Evolutionary conservation across 2,888 invertebrate species (phyloP).

Genomic region (Crocallis elinguaria): DNA sequence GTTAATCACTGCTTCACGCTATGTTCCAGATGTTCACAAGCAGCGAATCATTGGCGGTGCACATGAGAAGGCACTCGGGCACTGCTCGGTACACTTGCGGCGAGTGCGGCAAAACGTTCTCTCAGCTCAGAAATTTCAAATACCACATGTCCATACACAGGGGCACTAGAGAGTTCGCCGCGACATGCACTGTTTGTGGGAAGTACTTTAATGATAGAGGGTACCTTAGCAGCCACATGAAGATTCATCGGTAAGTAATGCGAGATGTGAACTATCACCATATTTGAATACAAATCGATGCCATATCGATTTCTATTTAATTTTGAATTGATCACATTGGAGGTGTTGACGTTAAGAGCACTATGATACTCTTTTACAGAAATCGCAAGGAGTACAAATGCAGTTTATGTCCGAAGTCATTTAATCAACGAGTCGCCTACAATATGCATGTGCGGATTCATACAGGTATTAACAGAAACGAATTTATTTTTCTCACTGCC

Average conservation of each 20-base stretch:
- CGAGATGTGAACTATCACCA: not conserved
- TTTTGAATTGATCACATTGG: no score
- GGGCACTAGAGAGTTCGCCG: slow-evolving; percentile 92
- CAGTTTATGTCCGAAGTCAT: slow-evolving; percentile 91
- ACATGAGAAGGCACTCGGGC: slow-evolving; percentile 54
- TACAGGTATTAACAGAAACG: slow-evolving; percentile 79
- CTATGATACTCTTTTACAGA: slow-evolving; percentile 58
- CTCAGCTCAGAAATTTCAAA: slow-evolving; percentile 93
- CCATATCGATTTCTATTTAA: not conserved
- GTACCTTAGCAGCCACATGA: slow-evolving; percentile 93
- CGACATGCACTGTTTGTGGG: slow-evolving; percentile 87
- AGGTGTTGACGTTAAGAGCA: no score
- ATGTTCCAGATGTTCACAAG: slow-evolving; percentile 56
- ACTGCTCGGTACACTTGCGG: slow-evolving; percentile 86
- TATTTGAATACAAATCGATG: not conserved
- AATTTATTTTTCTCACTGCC: not conserved
- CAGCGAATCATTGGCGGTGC: slow-evolving; percentile 48
- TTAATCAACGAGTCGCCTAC: slow-evolving; percentile 94
- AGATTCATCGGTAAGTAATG: slow-evolving; percentile 87
- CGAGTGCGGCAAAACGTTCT: slow-evolving; percentile 92
- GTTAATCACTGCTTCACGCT: not conserved
- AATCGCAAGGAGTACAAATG: slow-evolving; percentile 93
- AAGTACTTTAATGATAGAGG: slow-evolving; percentile 94
- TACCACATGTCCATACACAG: slow-evolving; percentile 93
- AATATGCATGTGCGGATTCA: slow-evolving; percentile 95